A percentile compares a stretch with the other conserved stretches of the same genome.
These are phyloP conservation scores for Agrilus biguttatus DNA, from an alignment of 2,888 invertebrate species.

Conservation along the genomic window DNA sequence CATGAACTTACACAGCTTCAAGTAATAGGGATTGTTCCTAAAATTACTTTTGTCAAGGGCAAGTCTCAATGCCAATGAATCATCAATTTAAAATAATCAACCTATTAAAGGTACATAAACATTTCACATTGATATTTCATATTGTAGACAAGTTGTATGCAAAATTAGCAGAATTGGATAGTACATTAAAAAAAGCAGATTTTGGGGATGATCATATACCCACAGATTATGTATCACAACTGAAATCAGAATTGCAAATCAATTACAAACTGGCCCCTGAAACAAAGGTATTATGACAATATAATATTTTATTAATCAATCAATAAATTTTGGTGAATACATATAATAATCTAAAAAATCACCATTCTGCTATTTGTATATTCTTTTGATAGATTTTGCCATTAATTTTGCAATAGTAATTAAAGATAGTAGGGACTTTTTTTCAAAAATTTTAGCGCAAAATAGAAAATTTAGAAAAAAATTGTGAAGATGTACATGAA, in stretches of 20 bases:
- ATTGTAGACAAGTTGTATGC: slow-evolving; percentile 42
- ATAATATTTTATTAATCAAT: background rate
- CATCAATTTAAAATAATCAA: slow-evolving; percentile 1
- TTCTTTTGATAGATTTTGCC: slow-evolving; percentile 1
- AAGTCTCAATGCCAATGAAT: slow-evolving; percentile 2
- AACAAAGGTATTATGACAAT: slow-evolving; percentile 29
- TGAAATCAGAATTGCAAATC: slow-evolving; percentile 28
- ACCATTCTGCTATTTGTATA: background rate
- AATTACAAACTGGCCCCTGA: slow-evolving; percentile 36
- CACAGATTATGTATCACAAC: slow-evolving; percentile 24
- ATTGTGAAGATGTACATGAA: slow-evolving; percentile 1
- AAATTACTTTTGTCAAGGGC: slow-evolving; percentile 58
- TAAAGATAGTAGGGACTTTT: background rate
- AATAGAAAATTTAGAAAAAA: slow-evolving; percentile 16
- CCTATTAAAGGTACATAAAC: background rate
- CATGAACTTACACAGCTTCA: slow-evolving; percentile 59
- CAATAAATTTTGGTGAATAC: background rate
- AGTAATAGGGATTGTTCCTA: slow-evolving; percentile 63
- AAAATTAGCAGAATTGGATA: slow-evolving; percentile 42
- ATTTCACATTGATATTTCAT: background rate
- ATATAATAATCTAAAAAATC: background rate
- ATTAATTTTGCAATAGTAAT: background rate
- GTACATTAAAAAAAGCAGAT: slow-evolving; percentile 44
- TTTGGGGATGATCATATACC: slow-evolving; percentile 51
- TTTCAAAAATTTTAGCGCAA: slow-evolving; percentile 6